Base-by-base conservation (phyloP, 2,113 vertebrate genomes). In the Chionodraco myersi region DNA sequence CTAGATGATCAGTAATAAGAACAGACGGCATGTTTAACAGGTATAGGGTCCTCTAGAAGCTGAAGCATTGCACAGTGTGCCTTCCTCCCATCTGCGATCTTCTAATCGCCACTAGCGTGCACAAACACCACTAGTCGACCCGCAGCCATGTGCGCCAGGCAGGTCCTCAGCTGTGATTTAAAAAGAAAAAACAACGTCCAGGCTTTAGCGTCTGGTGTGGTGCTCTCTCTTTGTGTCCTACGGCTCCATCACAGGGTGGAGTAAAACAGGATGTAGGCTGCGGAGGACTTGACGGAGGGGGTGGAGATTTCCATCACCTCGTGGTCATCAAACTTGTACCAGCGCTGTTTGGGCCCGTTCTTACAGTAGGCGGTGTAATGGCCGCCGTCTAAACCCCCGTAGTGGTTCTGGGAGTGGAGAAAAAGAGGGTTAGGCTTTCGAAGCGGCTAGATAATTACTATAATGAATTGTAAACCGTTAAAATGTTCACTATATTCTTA, bases 301-400 rank as follows among this genome's bases (percentile, higher is more conserved):
- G 96, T 84, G 0, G 97, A 97, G 81, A 99, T 96, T 0, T 99
- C 97, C 0, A 96, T 96, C 21, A 99, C 98, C 88, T 99, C 98
- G 0, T 99, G 97, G 87, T 99, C 98, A 6, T 99, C 98, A n/a
- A 99, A 99, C 88, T 99, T 99, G 87, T 94, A 98, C 98, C 98
- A 99, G 76, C 96, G 95, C 72, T 99, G 97, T 53, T 96, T 97
- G 0, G 82, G 13, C 47, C 91, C 89, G 1, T 97, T 99, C 94
- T 96, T 99, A 92, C 97, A 99, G 88, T 98, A 99, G 62, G 97
- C 98, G 0, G 98, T 99, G 86, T 99, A 99, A 88, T 99, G 98
- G 41, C 98, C 98, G 1, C 98, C 98, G 2, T 99, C 98, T 88
- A 99, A 82, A 23, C 97, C 97, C 0, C 98, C 98, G 0, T 99